phyloP scores from a whole-genome alignment of 2,888 invertebrate genomes.

The Phorcus lineatus region DNA sequence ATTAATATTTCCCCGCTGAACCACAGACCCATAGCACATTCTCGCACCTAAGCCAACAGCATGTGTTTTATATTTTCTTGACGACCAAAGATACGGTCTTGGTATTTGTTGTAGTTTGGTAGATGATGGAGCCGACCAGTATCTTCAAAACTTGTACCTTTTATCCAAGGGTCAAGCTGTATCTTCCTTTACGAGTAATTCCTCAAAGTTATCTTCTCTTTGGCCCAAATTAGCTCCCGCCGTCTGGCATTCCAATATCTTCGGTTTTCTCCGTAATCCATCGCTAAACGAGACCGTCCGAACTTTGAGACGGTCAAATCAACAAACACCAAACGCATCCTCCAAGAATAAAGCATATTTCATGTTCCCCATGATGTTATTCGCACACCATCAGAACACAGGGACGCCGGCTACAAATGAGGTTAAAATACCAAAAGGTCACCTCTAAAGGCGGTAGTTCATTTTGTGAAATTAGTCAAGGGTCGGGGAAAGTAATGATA shows the following conservation, averaged over 20 bases:
- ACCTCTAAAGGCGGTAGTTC: neutral
- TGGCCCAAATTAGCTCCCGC: neutral
- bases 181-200: constrained; percentile 4
- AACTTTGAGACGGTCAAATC: neutral
- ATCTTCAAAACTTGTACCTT: neutral
- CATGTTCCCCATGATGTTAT: constrained; percentile 4
- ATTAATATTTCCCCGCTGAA: too few relatives aligned
- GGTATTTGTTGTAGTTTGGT: too few relatives aligned
- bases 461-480: constrained; percentile 1
- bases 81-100: too few relatives aligned
- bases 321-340: neutral
- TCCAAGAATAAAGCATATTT: constrained; percentile 11
- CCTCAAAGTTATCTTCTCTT: neutral
- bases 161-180: neutral
- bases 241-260: constrained; percentile 12
- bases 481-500: neutral
- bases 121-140: too few relatives aligned
- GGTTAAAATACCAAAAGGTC: constrained; percentile 23
- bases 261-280: neutral
- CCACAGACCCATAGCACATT: too few relatives aligned
- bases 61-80: too few relatives aligned
- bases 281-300: neutral
- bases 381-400: neutral
- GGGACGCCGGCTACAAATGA: neutral
- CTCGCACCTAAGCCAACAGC: too few relatives aligned